Evolutionary conservation across 2,888 invertebrate genomes (phyloP).

Genomic region (Cremastinae sp.): DNA sequence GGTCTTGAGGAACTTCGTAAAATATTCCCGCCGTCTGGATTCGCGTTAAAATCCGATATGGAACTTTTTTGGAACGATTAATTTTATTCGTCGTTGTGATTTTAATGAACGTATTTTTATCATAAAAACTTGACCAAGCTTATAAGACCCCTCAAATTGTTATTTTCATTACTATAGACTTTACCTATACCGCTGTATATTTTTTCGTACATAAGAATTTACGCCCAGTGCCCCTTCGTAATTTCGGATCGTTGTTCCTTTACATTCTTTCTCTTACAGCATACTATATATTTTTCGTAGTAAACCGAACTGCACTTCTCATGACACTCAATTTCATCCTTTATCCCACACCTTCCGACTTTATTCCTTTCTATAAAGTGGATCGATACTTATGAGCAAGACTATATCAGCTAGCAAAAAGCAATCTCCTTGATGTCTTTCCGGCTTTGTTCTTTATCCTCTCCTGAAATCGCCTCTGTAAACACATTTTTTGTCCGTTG

Average conservation of each 20-base stretch:
- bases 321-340: too few relatives aligned
- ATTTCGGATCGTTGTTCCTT: too few relatives aligned
- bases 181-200: not conserved
- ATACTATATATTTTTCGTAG: constrained; percentile 6
- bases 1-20: not conserved
- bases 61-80: constrained; percentile 1
- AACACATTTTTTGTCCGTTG: constrained; percentile 18
- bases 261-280: too few relatives aligned
- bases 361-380: constrained; percentile 14
- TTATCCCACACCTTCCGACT: constrained; percentile 15
- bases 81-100: not conserved
- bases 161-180: not conserved
- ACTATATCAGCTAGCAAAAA: constrained; percentile 43
- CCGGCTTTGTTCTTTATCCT: constrained; percentile 6
- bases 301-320: too few relatives aligned
- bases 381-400: constrained; percentile 31
- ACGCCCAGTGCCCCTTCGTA: too few relatives aligned
- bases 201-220: too few relatives aligned
- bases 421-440: constrained; percentile 42
- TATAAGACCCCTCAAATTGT: not conserved
- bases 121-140: not conserved
- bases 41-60: constrained; percentile 13
- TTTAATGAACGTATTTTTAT: not conserved
- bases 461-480: not conserved
- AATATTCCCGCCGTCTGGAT: not conserved